phyloP scores from a whole-genome alignment of 2,888 invertebrate genomes.

The Latrodectus hesperus region DNA sequence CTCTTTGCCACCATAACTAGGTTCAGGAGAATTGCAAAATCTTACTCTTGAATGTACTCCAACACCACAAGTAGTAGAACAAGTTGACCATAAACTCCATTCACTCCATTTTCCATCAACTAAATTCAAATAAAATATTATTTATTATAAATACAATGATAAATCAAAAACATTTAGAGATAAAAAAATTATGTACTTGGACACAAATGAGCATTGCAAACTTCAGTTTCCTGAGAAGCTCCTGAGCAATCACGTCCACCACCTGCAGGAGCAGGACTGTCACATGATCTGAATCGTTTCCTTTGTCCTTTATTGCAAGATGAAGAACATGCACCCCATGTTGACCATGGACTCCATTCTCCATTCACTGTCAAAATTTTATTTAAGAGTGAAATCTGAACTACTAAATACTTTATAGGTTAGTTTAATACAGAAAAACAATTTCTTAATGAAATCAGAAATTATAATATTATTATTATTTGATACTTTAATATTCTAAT shows the following conservation, averaged over 20 bases:
- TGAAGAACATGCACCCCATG: constrained; percentile 79
- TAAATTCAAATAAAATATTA: constrained; percentile 49
- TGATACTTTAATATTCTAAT: no score
- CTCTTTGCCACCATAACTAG: constrained; percentile 75
- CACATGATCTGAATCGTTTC: constrained; percentile 78
- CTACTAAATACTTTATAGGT: no score
- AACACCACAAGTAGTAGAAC: constrained; percentile 75
- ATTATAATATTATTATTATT: no score
- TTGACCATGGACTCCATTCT: constrained; percentile 78
- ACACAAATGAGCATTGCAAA: constrained; percentile 74
- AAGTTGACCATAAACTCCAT: constrained; percentile 75
- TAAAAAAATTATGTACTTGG: constrained; percentile 72
- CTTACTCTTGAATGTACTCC: constrained; percentile 73
- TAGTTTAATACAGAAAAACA: no score
- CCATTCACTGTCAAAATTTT: constrained; percentile 75
- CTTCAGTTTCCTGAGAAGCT: constrained; percentile 72
- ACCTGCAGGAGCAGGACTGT: constrained; percentile 76
- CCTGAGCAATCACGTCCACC: constrained; percentile 76
- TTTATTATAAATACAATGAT: not conserved
- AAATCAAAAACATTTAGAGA: not conserved
- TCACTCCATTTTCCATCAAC: constrained; percentile 74
- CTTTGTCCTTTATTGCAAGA: constrained; percentile 78
- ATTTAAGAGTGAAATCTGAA: no score
- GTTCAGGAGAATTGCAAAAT: constrained; percentile 74
- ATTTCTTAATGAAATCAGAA: no score